Base-by-base conservation (phyloP, 2,113 vertebrate species). In the Melanotaenia duboulayi region DNA sequence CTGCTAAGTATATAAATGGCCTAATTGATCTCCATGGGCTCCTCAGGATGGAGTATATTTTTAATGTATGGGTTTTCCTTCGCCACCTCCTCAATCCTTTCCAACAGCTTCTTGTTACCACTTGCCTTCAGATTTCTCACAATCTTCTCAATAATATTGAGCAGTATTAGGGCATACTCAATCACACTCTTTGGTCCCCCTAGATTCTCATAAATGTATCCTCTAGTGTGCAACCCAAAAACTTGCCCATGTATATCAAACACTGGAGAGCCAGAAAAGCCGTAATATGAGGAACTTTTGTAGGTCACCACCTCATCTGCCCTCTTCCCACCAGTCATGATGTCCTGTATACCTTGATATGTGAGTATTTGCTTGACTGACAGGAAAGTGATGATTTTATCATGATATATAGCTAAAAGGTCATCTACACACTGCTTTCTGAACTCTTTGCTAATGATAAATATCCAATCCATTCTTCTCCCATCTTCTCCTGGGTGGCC, bases 261-360 rank as follows among this genome's bases (percentile, higher is more conserved):
- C 64, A 82, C 80, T 0, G 83, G 83, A 12, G 83, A 80, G 10
- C 83, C 83, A 28, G 83, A 86, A 2, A 76, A 23, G 9, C 83
- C 72, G 0, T 80, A 56, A 65, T 63, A 74, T 80, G 80, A 82
- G 60, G 42, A 74, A 0, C 68, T 74, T 20, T 76, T 0, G 61
- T 80, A 82, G 12, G 81, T 65, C 3, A 0, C 22, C 1, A 28
- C 40, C 0, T 58, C 2, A 0, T 66, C 24, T 49, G 50, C 75
- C n/a, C 0, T 7, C 0, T 0, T 0, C 32, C 65, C 65, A 70
- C 49, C 23, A 1, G 2, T 13, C 11, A 84, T 17, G 17, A 84
- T 73, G 3, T 24, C 14, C 0, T 64, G 6, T 23, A 80, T 75
- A 37, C 54, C 62, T 23, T 72, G 54, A 0, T 35, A 0, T 62